phyloP scores from a whole-genome alignment of 1,140 invertebrate genomes.

The Dreissena rostriformis region DNA sequence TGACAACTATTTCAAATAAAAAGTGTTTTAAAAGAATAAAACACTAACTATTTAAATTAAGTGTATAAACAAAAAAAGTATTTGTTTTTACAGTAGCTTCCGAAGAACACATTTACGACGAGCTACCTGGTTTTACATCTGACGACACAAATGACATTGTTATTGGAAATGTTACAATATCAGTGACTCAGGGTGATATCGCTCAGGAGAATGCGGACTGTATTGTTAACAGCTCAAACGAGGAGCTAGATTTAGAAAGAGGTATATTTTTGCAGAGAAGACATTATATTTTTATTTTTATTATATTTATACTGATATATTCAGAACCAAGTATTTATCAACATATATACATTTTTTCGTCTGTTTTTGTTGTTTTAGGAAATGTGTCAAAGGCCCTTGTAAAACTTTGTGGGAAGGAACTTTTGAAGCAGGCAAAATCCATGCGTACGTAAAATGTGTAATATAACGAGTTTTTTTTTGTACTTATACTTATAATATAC shows the following conservation, averaged over 20 bases:
- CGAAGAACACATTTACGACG: slow-evolving; percentile 1
- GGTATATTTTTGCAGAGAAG: slow-evolving; percentile 16
- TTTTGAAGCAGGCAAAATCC: not conserved
- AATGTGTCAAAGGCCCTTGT: slow-evolving; percentile 5
- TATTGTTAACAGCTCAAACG: slow-evolving; percentile 55
- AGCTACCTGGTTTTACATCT: not conserved
- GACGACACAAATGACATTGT: not conserved
- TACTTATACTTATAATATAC: too few relatives aligned
- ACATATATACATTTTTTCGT: too few relatives aligned
- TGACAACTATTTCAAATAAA: too few relatives aligned
- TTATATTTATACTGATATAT: not conserved
- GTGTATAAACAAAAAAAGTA: too few relatives aligned
- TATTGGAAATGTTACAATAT: slow-evolving; percentile 9
- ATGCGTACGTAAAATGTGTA: slow-evolving; percentile 1
- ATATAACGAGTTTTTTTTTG: too few relatives aligned
- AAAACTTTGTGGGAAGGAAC: slow-evolving; percentile 28
- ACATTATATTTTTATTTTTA: not conserved
- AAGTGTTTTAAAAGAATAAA: too few relatives aligned
- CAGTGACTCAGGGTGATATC: slow-evolving; percentile 37
- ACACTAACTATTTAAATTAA: too few relatives aligned
- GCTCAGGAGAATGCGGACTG: slow-evolving; percentile 38
- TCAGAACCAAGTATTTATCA: not conserved
- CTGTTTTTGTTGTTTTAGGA: slow-evolving; percentile 6
- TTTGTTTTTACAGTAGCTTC: not conserved
- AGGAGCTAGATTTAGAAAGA: slow-evolving; percentile 39